These are phyloP conservation scores for Menidia menidia DNA, from an alignment of 2,797 vertebrate genomes.

Conservation along the genomic window DNA sequence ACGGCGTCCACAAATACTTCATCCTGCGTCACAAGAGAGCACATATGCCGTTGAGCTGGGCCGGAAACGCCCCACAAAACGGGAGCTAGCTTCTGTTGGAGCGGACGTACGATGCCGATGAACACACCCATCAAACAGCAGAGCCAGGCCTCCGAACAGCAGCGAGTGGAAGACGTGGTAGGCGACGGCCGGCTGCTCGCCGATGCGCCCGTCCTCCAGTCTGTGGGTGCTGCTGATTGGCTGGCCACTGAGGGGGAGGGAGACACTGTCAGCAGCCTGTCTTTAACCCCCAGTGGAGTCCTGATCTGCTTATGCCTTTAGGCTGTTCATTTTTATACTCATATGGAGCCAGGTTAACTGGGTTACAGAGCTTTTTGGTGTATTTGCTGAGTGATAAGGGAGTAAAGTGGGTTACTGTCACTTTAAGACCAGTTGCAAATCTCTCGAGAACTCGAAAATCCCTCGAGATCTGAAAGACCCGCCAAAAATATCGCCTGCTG, in stretches of 20 bases:
- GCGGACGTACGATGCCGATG: background rate
- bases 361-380: no score
- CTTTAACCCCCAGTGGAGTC: no score
- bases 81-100: background rate
- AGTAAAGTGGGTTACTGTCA: no score
- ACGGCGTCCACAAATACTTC: constrained; percentile 96
- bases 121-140: constrained; percentile 92
- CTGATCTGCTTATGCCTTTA: no score
- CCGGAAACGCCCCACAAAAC: background rate
- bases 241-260: constrained; percentile 79
- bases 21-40: constrained; percentile 76
- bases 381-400: no score
- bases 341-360: no score
- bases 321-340: no score
- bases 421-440: no score
- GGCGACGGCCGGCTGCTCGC: constrained; percentile 91
- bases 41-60: background rate
- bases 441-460: no score
- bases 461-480: no score
- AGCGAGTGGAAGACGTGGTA: constrained; percentile 94
- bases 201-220: constrained; percentile 89
- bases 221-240: constrained; percentile 77
- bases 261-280: background rate
- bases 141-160: constrained; percentile 89
- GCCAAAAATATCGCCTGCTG: no score